Conservation (phyloP, 1,140 invertebrate species). For the Arctopsyche grandis region DNA sequence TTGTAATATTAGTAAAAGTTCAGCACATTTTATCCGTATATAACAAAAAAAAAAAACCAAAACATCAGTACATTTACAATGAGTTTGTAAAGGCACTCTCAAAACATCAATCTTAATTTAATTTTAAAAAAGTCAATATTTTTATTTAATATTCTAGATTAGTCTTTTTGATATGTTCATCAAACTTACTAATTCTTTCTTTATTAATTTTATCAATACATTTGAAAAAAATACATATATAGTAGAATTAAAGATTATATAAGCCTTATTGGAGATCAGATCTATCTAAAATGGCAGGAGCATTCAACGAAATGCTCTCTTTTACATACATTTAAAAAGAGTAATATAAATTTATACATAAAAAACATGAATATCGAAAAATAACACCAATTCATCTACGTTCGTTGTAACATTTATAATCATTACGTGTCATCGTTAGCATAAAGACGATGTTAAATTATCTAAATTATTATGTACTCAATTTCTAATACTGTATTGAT, state of each 20-base stretch:
- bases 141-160: no score
- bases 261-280: conserved; percentile 54
- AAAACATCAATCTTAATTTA: no score
- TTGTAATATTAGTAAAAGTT: neutral
- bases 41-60: no score
- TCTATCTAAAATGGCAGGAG: conserved; percentile 55
- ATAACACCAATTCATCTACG: neutral
- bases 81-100: no score
- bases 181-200: conserved; percentile 10
- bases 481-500: no score
- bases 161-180: conserved; percentile 25
- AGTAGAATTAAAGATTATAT: conserved; percentile 16
- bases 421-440: no score
- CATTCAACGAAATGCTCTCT: conserved; percentile 44
- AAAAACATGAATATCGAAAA: conserved; percentile 5
- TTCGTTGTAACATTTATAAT: conserved; percentile 5
- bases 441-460: no score
- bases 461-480: no score
- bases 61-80: no score
- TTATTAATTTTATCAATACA: neutral
- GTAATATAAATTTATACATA: conserved; percentile 26
- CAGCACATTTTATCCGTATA: no score
- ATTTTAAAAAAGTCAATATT: no score
- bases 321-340: neutral
- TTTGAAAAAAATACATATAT: neutral